Base-by-base conservation (phyloP, 2,113 vertebrate genomes). In the Nannospalax galili region DNA sequence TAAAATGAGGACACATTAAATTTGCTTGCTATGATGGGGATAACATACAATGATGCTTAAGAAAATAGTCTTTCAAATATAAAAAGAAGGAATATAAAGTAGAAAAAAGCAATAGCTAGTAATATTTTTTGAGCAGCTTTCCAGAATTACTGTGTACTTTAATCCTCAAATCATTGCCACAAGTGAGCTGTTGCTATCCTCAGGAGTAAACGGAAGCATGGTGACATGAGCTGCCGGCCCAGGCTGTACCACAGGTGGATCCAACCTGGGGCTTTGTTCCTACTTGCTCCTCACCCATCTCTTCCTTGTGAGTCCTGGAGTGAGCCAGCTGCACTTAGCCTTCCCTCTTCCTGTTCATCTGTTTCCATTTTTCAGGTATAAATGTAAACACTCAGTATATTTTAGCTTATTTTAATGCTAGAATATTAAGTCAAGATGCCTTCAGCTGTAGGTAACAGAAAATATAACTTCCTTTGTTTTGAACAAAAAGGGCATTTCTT, bases 151-250 rank as follows among this genome's bases (percentile, higher is more conserved):
- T 75, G 37, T n/a, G 30, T 62, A 7, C 75, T 86, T 69, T 86
- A 80, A 84, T 93, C 48, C 37, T 94, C 65, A 89, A 32, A 79
- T 64, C 22, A 48, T 94, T 75, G 22, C 60, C 74, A n/a, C 62
- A 73, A 77, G 20, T 64, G 84, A 75, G 62, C 17, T 56, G 3
- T 1, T n/a, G 12, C 26, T 45, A n/a, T 69, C 40, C 26, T 79
- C 28, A 22, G 15, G 45, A 69, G 12, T 32, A 74, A 22, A 7
- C 42, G 48, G 35, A 67, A 72, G 2, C 37, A 42, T 42, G 28
- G 40, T 80, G 80, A 81, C 17, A 28, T 62, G 48, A 45, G 11
- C 1, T 77, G 58, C 17, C 19, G 79, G 77, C 52, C 40, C 19
- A 20, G 19, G 35, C 14, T 35, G 5, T 62, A 15, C 17, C 22